Percentiles rank a stretch among this genome's conserved stretches.
phyloP scores from a whole-genome alignment of 2,113 vertebrate genomes.

The Alosa alosa region DNA sequence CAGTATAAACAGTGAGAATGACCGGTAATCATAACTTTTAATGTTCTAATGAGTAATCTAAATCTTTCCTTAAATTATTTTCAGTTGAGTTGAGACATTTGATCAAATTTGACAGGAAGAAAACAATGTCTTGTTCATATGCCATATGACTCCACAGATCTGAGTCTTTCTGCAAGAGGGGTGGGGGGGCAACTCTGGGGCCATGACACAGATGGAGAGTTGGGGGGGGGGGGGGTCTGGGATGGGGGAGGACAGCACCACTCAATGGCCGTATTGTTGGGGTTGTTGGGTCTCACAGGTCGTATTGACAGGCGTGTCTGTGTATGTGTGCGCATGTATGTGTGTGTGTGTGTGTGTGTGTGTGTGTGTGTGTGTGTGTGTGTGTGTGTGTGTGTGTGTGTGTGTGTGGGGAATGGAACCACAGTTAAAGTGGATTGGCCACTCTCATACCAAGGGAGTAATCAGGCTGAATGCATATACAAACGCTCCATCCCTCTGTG shows the following conservation, averaged over 20 bases:
- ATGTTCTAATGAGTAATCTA: neutral
- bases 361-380: neutral
- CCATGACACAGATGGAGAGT: neutral
- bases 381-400: neutral
- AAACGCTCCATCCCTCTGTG: neutral
- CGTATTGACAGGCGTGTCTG: conserved; percentile 10
- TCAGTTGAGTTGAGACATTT: no score
- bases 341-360: neutral
- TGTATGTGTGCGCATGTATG: neutral
- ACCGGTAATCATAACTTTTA: no score
- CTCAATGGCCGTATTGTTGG: neutral
- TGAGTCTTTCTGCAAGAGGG: no score
- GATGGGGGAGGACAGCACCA: neutral
- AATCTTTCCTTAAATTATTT: no score
- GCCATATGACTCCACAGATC: no score
- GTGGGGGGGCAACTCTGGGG: neutral
- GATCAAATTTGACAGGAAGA: no score
- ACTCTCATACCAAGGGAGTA: conserved; percentile 7
- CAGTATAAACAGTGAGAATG: neutral
- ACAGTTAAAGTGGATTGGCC: conserved; percentile 10
- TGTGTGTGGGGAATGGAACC: neutral
- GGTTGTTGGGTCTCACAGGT: conserved; percentile 10
- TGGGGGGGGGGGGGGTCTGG: neutral
- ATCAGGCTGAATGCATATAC: neutral
- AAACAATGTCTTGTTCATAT: no score